Conservation (phyloP, 2,888 invertebrate species). For the Schrankia costaestrigalis region DNA sequence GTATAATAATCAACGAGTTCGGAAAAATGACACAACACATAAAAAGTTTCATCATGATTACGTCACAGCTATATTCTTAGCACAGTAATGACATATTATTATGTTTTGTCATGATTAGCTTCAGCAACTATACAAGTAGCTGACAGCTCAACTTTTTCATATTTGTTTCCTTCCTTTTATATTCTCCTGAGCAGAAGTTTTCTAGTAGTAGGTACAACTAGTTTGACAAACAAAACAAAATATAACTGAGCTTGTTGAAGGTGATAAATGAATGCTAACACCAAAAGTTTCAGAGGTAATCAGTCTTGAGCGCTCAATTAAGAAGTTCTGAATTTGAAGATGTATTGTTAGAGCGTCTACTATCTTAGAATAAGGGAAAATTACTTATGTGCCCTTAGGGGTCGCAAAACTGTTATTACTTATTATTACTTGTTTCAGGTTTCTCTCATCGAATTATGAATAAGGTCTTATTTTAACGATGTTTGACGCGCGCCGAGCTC, state of each 20-base stretch:
- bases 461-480: no score
- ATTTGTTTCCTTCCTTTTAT: conserved; percentile 1
- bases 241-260: conserved; percentile 3
- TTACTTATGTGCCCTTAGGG: no score
- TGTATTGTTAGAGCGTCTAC: conserved; percentile 1
- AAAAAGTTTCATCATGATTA: conserved; percentile 18
- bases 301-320: conserved; percentile 10
- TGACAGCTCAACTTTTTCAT: conserved; percentile 17
- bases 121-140: conserved; percentile 10
- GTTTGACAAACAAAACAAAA: no score
- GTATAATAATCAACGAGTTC: conserved; percentile 12
- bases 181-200: no score
- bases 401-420: no score
- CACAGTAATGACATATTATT: conserved; percentile 26
- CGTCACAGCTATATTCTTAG: conserved; percentile 16
- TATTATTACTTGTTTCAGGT: no score
- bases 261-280: conserved; percentile 8
- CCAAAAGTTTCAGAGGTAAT: conserved; percentile 4
- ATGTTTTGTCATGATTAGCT: conserved; percentile 28
- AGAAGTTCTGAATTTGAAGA: conserved; percentile 4
- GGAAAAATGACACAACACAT: conserved; percentile 21
- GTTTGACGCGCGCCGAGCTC: no score
- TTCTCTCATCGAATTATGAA: no score
- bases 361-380: no score
- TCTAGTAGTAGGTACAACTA: no score